Percentiles rank a stretch among this genome's conserved stretches.
Evolutionary conservation across 2,888 invertebrate genomes (phyloP).

Genomic region (Iphiclides podalirius): DNA sequence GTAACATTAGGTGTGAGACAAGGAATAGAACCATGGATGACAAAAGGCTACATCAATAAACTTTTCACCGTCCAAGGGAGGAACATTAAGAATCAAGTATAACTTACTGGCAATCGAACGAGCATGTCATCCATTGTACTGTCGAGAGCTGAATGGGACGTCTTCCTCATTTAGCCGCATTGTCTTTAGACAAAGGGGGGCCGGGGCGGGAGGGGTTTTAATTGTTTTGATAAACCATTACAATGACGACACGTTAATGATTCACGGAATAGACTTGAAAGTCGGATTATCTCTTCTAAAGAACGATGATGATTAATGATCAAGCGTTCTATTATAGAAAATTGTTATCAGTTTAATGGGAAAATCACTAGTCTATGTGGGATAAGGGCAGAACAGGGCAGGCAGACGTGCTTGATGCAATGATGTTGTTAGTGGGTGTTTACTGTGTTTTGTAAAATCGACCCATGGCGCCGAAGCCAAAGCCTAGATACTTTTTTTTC

Average conservation of each 20-base stretch:
- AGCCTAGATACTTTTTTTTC: too few relatives aligned
- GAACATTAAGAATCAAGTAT: background rate
- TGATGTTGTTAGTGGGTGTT: too few relatives aligned
- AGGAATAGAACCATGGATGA: background rate
- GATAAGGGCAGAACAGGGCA: too few relatives aligned
- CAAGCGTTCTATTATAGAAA: too few relatives aligned
- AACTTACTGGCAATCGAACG: background rate
- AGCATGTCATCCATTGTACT: background rate
- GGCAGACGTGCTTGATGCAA: too few relatives aligned
- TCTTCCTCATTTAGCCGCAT: constrained; percentile 13
- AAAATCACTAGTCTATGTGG: too few relatives aligned
- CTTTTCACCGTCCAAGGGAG: background rate
- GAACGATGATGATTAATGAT: too few relatives aligned
- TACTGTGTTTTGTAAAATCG: too few relatives aligned
- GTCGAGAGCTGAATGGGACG: background rate
- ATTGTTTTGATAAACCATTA: background rate
- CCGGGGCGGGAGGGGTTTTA: background rate
- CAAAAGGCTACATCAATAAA: background rate
- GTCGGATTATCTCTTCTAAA: background rate
- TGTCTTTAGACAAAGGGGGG: constrained; percentile 8
- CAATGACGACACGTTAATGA: background rate
- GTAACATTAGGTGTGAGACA: too few relatives aligned
- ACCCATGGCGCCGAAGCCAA: too few relatives aligned
- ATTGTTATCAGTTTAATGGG: too few relatives aligned
- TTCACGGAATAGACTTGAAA: background rate